Conservation (phyloP, 2,888 invertebrate species). For the Plebejus anna region DNA sequence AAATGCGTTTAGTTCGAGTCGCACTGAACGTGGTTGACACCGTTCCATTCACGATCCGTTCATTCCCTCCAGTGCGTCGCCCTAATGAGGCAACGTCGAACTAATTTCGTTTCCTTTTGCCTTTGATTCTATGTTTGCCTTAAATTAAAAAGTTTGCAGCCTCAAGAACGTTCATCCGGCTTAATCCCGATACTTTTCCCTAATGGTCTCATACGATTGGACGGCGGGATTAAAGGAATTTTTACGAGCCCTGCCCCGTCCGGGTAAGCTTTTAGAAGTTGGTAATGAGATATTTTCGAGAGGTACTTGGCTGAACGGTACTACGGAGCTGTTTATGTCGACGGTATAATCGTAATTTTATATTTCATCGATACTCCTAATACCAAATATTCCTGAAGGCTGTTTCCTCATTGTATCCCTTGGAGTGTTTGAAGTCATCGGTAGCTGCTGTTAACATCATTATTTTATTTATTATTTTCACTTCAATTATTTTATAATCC, state of each 20-base stretch:
- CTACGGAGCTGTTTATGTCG: slow-evolving; percentile 34
- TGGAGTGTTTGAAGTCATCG: not conserved
- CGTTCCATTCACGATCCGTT: slow-evolving; percentile 42
- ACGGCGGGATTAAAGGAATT: slow-evolving; percentile 46
- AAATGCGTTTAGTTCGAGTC: slow-evolving; percentile 16
- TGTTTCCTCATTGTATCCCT: not conserved
- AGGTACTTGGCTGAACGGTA: slow-evolving; percentile 38
- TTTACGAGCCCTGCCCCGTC: slow-evolving; percentile 39
- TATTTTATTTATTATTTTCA: not conserved
- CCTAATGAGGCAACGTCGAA: slow-evolving; percentile 61
- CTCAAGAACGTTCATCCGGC: slow-evolving; percentile 49
- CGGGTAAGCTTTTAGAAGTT: slow-evolving; percentile 42
- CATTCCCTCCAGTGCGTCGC: slow-evolving; percentile 51
- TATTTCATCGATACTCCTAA: slow-evolving; percentile 39
- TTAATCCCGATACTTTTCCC: slow-evolving; percentile 55
- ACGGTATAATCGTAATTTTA: slow-evolving; percentile 35
- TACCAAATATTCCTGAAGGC: slow-evolving; percentile 21
- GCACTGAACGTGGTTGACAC: slow-evolving; percentile 39
- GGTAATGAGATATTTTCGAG: slow-evolving; percentile 44
- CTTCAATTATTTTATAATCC: not conserved
- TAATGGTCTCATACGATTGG: slow-evolving; percentile 61
- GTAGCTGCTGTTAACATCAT: not conserved
- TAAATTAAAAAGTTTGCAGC: slow-evolving; percentile 68
- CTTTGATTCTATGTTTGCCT: slow-evolving; percentile 65
- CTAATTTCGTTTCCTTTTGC: slow-evolving; percentile 62